These are phyloP conservation scores for Spinus pinus DNA, from an alignment of 2,797 vertebrate genomes.

Conservation along the genomic window DNA sequence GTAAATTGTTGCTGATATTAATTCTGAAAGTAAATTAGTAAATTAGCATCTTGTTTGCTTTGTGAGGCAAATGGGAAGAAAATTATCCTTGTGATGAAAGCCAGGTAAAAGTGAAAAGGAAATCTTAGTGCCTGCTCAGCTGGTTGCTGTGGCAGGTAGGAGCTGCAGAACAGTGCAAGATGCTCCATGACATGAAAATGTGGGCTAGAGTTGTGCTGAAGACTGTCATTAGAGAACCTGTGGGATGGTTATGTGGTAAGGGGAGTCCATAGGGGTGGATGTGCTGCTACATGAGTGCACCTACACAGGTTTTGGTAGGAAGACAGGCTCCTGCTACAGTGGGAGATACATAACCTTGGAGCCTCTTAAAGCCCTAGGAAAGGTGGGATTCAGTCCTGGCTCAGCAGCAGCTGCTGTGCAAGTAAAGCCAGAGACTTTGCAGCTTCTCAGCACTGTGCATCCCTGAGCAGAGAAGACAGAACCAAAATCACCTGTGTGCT, in stretches of 20 bases:
- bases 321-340: background rate
- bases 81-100: background rate
- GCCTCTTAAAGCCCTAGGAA: background rate
- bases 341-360: background rate
- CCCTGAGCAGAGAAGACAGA: background rate
- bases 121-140: background rate
- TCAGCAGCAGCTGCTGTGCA: background rate
- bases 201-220: background rate
- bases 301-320: background rate
- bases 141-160: background rate
- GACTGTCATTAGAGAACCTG: background rate
- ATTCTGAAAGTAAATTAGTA: background rate
- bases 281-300: accelerated
- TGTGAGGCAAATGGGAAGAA: background rate
- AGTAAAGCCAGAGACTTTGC: background rate
- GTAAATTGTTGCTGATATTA: background rate
- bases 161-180: background rate
- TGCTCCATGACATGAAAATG: background rate
- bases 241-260: background rate
- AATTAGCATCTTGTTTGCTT: background rate
- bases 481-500: background rate
- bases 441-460: background rate
- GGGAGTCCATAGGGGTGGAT: background rate
- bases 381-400: background rate
- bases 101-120: background rate